phyloP scores from a whole-genome alignment of 92 coral and sea anemone genomes.

The Parazoanthus darwini region DNA sequence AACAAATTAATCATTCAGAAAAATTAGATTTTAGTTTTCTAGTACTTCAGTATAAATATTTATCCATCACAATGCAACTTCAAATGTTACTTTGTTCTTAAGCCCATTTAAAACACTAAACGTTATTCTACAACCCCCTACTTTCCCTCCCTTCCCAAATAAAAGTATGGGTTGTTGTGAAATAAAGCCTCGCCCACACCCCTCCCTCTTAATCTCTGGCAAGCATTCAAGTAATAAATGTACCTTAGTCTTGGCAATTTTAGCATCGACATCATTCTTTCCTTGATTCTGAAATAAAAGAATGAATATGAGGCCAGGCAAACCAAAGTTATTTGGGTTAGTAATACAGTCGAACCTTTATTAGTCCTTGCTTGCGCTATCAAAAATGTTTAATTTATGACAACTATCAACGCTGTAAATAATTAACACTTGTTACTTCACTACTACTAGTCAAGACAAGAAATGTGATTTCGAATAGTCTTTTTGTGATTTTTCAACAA shows the following conservation, averaged over 20 bases:
- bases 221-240: neutral
- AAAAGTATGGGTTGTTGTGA: neutral
- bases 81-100: too few relatives aligned
- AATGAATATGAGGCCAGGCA: too few relatives aligned
- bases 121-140: too few relatives aligned
- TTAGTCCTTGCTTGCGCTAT: neutral
- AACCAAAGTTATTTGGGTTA: neutral
- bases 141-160: neutral
- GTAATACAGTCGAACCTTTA: neutral
- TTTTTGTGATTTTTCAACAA: too few relatives aligned
- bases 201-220: neutral
- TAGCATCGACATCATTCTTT: neutral
- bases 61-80: too few relatives aligned
- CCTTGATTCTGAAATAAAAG: slow-evolving; percentile 17
- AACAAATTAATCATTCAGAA: too few relatives aligned
- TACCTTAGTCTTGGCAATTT: slow-evolving; percentile 36
- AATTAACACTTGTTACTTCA: too few relatives aligned
- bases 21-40: too few relatives aligned
- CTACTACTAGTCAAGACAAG: too few relatives aligned
- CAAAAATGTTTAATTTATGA: neutral
- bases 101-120: too few relatives aligned
- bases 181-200: neutral
- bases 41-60: too few relatives aligned
- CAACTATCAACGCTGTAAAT: neutral
- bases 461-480: too few relatives aligned